These are phyloP conservation scores for Corbicula japonica DNA, from an alignment of 2,888 invertebrate genomes.

Conservation along the genomic window DNA sequence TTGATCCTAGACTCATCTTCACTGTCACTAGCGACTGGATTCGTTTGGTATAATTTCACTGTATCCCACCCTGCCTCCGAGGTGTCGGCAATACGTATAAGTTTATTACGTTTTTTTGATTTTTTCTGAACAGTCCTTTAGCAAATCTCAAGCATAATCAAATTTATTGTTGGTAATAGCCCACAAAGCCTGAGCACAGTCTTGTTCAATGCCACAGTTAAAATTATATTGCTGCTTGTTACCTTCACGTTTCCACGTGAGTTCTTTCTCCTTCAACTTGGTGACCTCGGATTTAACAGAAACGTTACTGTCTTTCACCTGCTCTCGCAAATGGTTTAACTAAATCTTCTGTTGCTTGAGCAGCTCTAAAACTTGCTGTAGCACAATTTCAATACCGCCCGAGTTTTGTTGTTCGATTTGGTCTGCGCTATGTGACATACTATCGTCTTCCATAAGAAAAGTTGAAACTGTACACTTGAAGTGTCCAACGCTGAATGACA, in stretches of 20 bases:
- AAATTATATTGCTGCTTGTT: slow-evolving; percentile 54
- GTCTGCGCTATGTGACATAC: no score
- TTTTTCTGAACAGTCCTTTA: slow-evolving; percentile 29
- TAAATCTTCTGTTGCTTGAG: no score
- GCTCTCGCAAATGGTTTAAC: slow-evolving; percentile 30
- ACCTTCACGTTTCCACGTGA: slow-evolving; percentile 35
- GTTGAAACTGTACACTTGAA: no score
- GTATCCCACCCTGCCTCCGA: slow-evolving; percentile 59
- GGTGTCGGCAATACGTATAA: slow-evolving; percentile 53
- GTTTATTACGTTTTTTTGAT: slow-evolving; percentile 49
- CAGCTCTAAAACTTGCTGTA: no score
- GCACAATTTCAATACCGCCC: no score
- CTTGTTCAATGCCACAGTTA: slow-evolving; percentile 32
- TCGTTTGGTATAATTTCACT: slow-evolving; percentile 41
- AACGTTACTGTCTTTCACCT: slow-evolving; percentile 28
- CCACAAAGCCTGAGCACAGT: slow-evolving; percentile 31
- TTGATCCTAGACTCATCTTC: slow-evolving; percentile 55
- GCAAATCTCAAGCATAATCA: slow-evolving; percentile 29
- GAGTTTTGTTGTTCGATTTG: no score
- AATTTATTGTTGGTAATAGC: slow-evolving; percentile 45
- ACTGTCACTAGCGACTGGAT: slow-evolving; percentile 57
- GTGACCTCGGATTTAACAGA: slow-evolving; percentile 26
- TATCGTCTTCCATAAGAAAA: no score
- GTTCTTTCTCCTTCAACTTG: slow-evolving; percentile 43
- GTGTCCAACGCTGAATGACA: no score